Evolutionary conservation across 37 sponge, comb jelly and placozoan species (phyloP).

Genomic region (Bolinopsis microptera): DNA sequence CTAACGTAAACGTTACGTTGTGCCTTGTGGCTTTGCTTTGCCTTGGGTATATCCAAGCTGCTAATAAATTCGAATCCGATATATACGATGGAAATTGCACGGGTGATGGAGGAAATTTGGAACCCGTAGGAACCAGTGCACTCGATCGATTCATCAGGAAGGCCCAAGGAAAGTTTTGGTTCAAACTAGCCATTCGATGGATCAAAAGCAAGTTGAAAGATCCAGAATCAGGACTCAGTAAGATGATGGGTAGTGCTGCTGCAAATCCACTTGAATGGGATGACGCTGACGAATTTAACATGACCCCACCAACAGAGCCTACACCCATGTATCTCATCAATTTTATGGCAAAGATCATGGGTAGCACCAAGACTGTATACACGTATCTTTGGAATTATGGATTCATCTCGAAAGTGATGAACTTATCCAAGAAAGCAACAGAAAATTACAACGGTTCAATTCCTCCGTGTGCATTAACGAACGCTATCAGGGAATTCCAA

Average conservation of each 20-base stretch:
- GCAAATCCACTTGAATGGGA: background rate
- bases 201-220: background rate
- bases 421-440: background rate
- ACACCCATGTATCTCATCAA: background rate
- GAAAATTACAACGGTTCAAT: conserved; percentile 17
- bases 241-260: background rate
- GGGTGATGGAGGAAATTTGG: background rate
- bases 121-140: background rate
- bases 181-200: background rate
- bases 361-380: background rate
- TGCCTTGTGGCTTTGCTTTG: background rate
- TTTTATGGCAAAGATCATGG: background rate
- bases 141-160: background rate
- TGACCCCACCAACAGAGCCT: background rate
- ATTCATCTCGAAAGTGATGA: conserved; percentile 14
- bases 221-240: background rate
- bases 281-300: background rate
- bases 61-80: background rate
- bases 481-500: conserved; percentile 51
- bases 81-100: background rate
- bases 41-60: too few species aligned
- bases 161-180: background rate
- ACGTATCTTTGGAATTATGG: conserved; percentile 51
- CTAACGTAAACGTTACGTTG: too few species aligned
- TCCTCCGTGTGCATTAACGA: conserved; percentile 31